A percentile compares a stretch with the other conserved stretches of the same genome.
These are phyloP conservation scores for Lasioglossum pauxillum DNA, from an alignment of 2,888 invertebrate species.

Conservation along the genomic window DNA sequence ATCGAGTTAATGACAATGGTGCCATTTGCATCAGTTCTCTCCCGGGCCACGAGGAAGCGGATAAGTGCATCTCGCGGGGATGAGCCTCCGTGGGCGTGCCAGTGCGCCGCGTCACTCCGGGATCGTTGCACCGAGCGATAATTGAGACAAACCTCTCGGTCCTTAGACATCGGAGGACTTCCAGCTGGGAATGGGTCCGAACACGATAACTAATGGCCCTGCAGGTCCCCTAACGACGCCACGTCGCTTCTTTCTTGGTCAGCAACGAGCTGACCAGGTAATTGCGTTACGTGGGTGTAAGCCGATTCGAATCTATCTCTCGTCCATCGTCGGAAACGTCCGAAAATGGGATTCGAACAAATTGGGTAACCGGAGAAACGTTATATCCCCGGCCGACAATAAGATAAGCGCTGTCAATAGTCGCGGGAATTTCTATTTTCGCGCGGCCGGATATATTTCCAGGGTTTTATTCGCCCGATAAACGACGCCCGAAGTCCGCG, in stretches of 20 bases:
- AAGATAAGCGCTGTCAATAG: neutral
- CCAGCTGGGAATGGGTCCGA: constrained; percentile 58
- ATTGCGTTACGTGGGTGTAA: constrained; percentile 48
- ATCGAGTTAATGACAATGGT: constrained; percentile 75
- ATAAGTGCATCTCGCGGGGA: constrained; percentile 67
- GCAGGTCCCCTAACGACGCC: constrained; percentile 48
- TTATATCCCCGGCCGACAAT: neutral
- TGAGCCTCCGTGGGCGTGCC: constrained; percentile 66
- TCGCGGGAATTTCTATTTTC: neutral
- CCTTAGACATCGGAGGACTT: constrained; percentile 59
- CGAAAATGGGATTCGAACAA: neutral
- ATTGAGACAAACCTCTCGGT: constrained; percentile 70
- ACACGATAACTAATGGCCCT: constrained; percentile 61
- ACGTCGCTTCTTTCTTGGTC: constrained; percentile 31
- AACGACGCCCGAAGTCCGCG: neutral
- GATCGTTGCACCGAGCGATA: constrained; percentile 70
- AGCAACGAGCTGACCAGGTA: constrained; percentile 26
- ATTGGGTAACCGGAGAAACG: neutral
- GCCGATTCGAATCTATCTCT: constrained; percentile 25
- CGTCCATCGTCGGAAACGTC: neutral
- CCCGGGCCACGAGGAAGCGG: constrained; percentile 67
- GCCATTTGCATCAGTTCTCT: constrained; percentile 69
- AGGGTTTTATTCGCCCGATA: neutral
- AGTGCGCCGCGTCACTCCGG: constrained; percentile 18
- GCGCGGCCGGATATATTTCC: neutral